These are phyloP conservation scores for Epinotia nisella DNA, from an alignment of 2,888 invertebrate genomes.

Conservation along the genomic window DNA sequence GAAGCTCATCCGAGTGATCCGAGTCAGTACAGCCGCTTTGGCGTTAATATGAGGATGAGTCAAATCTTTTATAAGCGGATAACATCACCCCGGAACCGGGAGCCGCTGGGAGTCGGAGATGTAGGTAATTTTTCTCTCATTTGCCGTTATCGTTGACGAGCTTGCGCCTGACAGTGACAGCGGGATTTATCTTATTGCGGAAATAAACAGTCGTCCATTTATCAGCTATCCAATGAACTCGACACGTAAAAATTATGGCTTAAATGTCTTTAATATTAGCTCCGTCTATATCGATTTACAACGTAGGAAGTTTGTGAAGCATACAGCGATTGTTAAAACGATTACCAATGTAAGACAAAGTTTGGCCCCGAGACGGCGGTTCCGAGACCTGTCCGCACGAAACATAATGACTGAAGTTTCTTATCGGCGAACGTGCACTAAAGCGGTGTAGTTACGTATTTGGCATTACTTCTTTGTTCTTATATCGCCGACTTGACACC, in stretches of 20 bases:
- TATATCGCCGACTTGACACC: slow-evolving; percentile 22
- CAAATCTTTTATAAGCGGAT: slow-evolving; percentile 48
- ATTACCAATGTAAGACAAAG: slow-evolving; percentile 42
- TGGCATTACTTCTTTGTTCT: slow-evolving; percentile 26
- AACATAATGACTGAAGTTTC: slow-evolving; percentile 45
- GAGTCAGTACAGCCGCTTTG: slow-evolving; percentile 33
- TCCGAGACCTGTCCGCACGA: slow-evolving; percentile 36
- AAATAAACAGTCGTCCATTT: slow-evolving; percentile 38
- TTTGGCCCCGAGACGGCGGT: slow-evolving; percentile 38
- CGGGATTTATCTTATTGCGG: slow-evolving; percentile 47
- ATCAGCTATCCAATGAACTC: slow-evolving; percentile 33
- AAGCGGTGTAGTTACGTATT: slow-evolving; percentile 40
- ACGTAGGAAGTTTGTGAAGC: slow-evolving; percentile 9
- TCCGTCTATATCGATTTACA: slow-evolving; percentile 15
- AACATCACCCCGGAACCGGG: slow-evolving; percentile 38
- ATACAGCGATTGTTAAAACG: slow-evolving; percentile 36
- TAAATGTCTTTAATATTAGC: slow-evolving; percentile 15
- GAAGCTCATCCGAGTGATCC: slow-evolving; percentile 9
- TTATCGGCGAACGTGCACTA: slow-evolving; percentile 43
- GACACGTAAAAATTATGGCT: slow-evolving; percentile 13
- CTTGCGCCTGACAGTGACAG: slow-evolving; percentile 50
- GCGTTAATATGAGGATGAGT: slow-evolving; percentile 46
- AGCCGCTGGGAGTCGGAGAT: slow-evolving; percentile 27
- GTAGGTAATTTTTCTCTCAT: slow-evolving; percentile 50
- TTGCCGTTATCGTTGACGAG: slow-evolving; percentile 46